Evolutionary conservation across 2,113 vertebrate species (phyloP).

Genomic region (Dromaius novaehollandiae): DNA sequence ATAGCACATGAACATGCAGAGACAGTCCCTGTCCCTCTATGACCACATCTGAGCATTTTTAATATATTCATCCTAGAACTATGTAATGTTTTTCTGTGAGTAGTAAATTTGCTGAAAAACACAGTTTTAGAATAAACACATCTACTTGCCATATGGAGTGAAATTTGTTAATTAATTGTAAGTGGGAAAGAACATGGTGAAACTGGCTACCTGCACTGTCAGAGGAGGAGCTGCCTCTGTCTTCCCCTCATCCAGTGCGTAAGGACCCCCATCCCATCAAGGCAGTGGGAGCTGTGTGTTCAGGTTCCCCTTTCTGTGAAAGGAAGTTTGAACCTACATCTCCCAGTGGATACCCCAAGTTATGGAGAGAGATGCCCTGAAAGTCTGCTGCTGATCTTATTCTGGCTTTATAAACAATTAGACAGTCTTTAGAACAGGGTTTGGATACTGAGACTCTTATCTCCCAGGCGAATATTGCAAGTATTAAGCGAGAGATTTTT

Average conservation of each 20-base stretch:
- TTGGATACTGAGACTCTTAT: background rate
- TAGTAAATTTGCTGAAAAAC: background rate
- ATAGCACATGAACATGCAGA: background rate
- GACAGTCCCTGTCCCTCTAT: background rate
- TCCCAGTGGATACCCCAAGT: background rate
- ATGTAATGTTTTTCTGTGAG: background rate
- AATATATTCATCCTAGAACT: background rate
- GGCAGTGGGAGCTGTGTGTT: background rate
- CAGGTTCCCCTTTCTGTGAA: background rate
- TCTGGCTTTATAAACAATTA: background rate
- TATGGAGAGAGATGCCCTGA: rapidly evolving
- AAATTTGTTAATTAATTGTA: background rate
- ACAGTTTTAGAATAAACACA: background rate
- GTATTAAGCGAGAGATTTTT: background rate
- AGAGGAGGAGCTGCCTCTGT: background rate
- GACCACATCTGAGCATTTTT: background rate
- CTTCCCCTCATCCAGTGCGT: background rate
- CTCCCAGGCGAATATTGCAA: background rate
- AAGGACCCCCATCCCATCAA: background rate
- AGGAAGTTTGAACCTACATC: background rate
- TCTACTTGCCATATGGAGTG: background rate
- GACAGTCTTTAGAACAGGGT: background rate
- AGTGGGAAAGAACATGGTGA: background rate
- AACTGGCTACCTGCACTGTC: background rate
- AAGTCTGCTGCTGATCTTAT: background rate